Evolutionary conservation across 2,113 vertebrate genomes (phyloP).

Genomic region (Lepisosteus osseus): DNA sequence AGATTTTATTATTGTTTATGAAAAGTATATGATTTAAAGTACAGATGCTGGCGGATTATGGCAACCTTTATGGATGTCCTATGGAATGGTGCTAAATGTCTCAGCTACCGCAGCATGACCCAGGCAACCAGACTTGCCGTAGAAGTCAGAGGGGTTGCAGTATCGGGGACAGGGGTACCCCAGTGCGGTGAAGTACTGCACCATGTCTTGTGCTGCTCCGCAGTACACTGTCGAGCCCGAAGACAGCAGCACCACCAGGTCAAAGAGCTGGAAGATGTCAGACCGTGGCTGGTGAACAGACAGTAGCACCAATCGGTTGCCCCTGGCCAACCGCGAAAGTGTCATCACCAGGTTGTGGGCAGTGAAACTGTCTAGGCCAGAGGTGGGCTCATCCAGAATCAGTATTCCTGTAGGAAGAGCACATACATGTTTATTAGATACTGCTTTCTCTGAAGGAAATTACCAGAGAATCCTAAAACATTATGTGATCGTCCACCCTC

Average conservation of each 20-base stretch:
- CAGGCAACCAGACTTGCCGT: conserved; percentile 65
- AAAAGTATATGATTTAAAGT: no score
- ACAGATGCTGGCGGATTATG: no score
- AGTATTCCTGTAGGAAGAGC: conserved; percentile 77
- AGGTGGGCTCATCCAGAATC: conserved; percentile 91
- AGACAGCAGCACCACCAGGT: conserved; percentile 86
- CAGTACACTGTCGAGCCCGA: conserved; percentile 83
- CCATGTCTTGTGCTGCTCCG: conserved; percentile 83
- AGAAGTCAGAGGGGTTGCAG: conserved; percentile 94
- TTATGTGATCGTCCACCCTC: no score
- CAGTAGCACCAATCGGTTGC: conserved; percentile 87
- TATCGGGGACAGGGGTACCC: conserved; percentile 87
- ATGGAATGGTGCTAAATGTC: no score
- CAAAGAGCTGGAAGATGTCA: conserved; percentile 91
- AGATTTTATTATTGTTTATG: no score
- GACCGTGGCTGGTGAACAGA: conserved; percentile 93
- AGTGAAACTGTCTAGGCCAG: conserved; percentile 94
- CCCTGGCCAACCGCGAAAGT: conserved; percentile 83
- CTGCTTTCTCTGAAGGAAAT: not conserved
- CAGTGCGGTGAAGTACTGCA: conserved; percentile 81
- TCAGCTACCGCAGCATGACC: no score
- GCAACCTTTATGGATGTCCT: no score
- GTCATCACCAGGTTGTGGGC: conserved; percentile 93
- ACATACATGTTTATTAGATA: not conserved
- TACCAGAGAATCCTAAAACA: no score